Base-by-base conservation (phyloP, 2,797 vertebrate genomes). In the Hydrocynus forskahlii region DNA sequence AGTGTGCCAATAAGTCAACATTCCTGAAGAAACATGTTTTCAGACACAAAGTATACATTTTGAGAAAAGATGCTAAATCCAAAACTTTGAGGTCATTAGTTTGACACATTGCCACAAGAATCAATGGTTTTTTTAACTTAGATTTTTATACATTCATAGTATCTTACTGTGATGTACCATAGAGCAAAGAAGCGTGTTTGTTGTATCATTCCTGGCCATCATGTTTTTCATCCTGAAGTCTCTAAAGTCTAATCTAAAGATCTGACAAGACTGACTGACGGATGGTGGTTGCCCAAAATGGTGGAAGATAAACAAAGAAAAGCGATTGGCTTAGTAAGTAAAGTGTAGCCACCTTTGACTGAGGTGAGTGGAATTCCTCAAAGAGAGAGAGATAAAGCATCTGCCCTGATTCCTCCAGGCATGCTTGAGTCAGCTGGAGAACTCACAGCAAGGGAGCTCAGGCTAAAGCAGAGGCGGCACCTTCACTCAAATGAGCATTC, bases 351-450 rank as follows among this genome's bases (percentile, higher is more conserved):
- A 14, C 14, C 9, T 81, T 80, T 48, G 17, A 55, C 62, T 78
- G 40, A 76, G 55, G 67, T 67, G 64, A 60, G 23, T 35, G 75
- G 64, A 84, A 85, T 83, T 75, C 70, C 13, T 60, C 38, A 71
- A 55, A 60, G 43, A 59, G 19, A 35, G 75, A 3, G 12, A 82
- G 40, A 40, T 83, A 43, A 77, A 21, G 85, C 87, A 89, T 88
- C 86, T 80, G 78, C 75, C 76, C 75, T 75, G 60, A 69, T 79
- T 86, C 82, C 93, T 88, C 81, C 62, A 75, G 90, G 91, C 87
- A 62, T 66, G 79, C 87, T 80, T 86, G 73, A 91, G 87, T 93
- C 92, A 91, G 91, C 91, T 93, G 90, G 76, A 81, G 71, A 50
- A 75, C 13, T 71, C 78, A 57, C 62, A 57, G 48, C n/a, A 16